phyloP scores from a whole-genome alignment of 2,888 invertebrate genomes.

The Mechanitis messenoides region DNA sequence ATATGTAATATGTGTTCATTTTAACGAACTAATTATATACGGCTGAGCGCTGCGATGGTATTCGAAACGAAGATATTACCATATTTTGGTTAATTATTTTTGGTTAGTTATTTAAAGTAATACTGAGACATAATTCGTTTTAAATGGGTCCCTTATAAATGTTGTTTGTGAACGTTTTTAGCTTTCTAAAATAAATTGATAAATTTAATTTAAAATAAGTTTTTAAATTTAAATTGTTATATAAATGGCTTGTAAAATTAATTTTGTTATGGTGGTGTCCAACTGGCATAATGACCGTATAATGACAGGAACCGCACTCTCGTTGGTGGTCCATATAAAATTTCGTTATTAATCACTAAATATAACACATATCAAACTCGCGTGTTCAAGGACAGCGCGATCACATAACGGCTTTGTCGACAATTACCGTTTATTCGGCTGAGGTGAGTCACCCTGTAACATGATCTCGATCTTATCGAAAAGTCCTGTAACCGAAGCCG shows the following conservation, averaged over 20 bases:
- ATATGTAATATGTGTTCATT: slow-evolving; percentile 21
- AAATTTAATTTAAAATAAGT: too few species aligned
- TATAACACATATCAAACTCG: slow-evolving; percentile 13
- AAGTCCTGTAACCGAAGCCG: slow-evolving; percentile 14
- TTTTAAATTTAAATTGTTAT: too few species aligned
- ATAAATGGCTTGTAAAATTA: too few species aligned
- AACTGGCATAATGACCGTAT: slow-evolving; percentile 37
- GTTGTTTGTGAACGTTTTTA: neutral
- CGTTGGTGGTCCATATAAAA: slow-evolving; percentile 42
- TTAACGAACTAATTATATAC: slow-evolving; percentile 51
- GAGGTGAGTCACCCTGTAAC: slow-evolving; percentile 28
- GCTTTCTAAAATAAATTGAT: too few species aligned
- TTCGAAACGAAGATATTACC: slow-evolving; percentile 55
- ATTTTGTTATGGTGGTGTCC: too few species aligned
- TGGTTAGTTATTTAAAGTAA: slow-evolving; percentile 36
- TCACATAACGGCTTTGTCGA: slow-evolving; percentile 24
- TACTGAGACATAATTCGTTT: slow-evolving; percentile 36
- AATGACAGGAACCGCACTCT: slow-evolving; percentile 51
- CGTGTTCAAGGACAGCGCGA: slow-evolving; percentile 25
- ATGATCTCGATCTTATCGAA: slow-evolving; percentile 16
- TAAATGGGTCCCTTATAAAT: neutral
- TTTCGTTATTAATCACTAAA: slow-evolving; percentile 46
- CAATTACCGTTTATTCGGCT: slow-evolving; percentile 27
- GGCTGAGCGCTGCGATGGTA: slow-evolving; percentile 49
- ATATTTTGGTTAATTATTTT: slow-evolving; percentile 48